These are phyloP conservation scores for Notodonta dromedarius DNA, from an alignment of 2,888 invertebrate species.

Conservation along the genomic window DNA sequence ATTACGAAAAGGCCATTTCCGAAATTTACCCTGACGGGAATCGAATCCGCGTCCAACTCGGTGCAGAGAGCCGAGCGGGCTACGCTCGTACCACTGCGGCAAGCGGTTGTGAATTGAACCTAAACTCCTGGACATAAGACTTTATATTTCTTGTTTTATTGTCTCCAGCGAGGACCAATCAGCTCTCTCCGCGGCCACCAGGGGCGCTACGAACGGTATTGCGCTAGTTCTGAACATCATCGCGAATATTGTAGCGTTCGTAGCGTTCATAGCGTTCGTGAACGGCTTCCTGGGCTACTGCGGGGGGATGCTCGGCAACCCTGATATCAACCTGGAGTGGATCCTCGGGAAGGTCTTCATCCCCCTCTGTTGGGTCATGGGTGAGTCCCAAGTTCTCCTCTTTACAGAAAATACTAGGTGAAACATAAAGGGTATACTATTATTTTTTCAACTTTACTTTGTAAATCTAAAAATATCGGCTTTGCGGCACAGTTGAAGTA, in stretches of 20 bases:
- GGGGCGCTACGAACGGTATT: constrained; percentile 93
- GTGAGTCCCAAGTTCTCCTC: constrained; percentile 53
- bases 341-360: constrained; percentile 95
- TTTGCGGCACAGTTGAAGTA: too few species aligned
- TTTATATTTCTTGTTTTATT: neutral
- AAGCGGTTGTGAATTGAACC: too few species aligned
- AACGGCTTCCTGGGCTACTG: constrained; percentile 93
- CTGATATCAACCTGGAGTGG: constrained; percentile 86
- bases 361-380: constrained; percentile 96
- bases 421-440: too few species aligned
- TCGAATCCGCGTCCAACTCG: too few species aligned
- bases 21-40: too few species aligned
- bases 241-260: constrained; percentile 96
- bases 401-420: too few species aligned
- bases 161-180: constrained; percentile 90
- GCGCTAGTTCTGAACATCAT: constrained; percentile 93
- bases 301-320: constrained; percentile 89
- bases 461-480: too few species aligned
- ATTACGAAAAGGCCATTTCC: too few species aligned
- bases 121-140: too few species aligned
- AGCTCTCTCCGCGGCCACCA: constrained; percentile 94
- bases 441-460: too few species aligned
- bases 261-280: constrained; percentile 93
- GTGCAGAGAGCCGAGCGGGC: too few species aligned
- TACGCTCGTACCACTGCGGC: too few species aligned